Base-by-base conservation (phyloP, 2,888 invertebrate species). In the Meandrusa payeni region DNA sequence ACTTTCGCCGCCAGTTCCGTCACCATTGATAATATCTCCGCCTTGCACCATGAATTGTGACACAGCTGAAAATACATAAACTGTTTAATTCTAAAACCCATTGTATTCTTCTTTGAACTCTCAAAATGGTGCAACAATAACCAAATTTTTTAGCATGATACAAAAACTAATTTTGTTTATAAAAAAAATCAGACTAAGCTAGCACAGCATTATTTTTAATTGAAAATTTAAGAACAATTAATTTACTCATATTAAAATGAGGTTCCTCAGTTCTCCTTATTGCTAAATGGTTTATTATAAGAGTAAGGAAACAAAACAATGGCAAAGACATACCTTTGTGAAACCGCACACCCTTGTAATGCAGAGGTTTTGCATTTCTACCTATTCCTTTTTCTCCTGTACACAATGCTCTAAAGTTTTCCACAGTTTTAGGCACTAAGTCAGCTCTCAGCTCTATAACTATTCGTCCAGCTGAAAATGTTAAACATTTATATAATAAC, bases 1-100 rank as follows among this genome's bases (percentile, higher is more conserved):
- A 62, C 97, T 97, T 73, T 97, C 97, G 0, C 98, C 97, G 23
- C 95, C 92, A 1, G 93, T 92, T 0, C 98, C 98, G 86, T 97
- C 92, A 23, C 92, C 92, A 66, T 91, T 90, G 2, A 92, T 88
- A 46, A 95, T 90, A 65, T 95, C 95, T 3, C 95, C 95, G 41
- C 95, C 94, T 89, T 94, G 94, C 57, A 96, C 92, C 93, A 98
- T 97, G 76, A 97, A 98, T 56, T 94, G 93, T 13, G 95, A 91
- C 43, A 97, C 90, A 12, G 96, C 94, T 90, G 89, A 57, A 89
- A 85, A 39, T 4, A 22, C 12, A 22, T 38, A 28, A 32, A 42
- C 10, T 15, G 15, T 15, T n/a, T n/a, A n/a, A n/a, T n/a, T n/a
- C n/a, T n/a, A n/a, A n/a, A n/a, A n/a, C n/a, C n/a, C n/a, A n/a